Base-by-base conservation (phyloP, 1,140 invertebrate species). In the Caenorhabditis brenneri region DNA sequence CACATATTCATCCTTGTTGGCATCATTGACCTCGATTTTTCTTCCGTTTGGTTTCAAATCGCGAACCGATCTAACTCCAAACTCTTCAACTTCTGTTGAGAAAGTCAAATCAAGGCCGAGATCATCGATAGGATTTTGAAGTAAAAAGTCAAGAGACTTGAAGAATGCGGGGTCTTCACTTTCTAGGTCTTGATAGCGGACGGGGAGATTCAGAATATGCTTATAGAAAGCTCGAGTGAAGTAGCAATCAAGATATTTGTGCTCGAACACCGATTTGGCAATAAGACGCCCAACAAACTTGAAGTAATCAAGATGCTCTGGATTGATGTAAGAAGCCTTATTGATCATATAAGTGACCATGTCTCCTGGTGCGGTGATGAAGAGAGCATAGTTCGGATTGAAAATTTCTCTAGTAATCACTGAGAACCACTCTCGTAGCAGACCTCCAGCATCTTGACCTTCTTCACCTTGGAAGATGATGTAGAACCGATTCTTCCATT, bases 291-390 rank as follows among this genome's bases (percentile, higher is more conserved):
- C 96, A 79, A 97, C 95, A 92, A 97, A 97, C 80, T 96, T 97
- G 91, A 96, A 97, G 91, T 97, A 97, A 88, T 94, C 95, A 84
- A 97, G 92, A 92, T 97, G 96, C 92, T 97, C 96, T 0, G 95
- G 95, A 93, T 97, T 97, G 89, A 95, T 96, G 89, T 97, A 95
- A 78, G 95, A 96, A 5, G 95, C 94, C 49, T 95, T 94, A 91
- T 97, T 97, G 83, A 97, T 97, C 94, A 96, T 97, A 91, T 97
- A 97, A n/a, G 96, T 97, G 19, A 97, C 96, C 80, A 96, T 92
- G 92, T 97, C 96, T 46, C 96, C 96, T 81, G 96, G 96, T 39
- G 95, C 96, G 19, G 95, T 96, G 39, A 94, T 95, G 91, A 97
- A 97, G 81, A 97, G 91, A n/a, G 96, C 96, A 90, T 97, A 97